Evolutionary conservation across 1,140 invertebrate genomes (phyloP), one percentile per base, ranked within the genome.

Genomic region (Lycorma delicatula): DNA sequence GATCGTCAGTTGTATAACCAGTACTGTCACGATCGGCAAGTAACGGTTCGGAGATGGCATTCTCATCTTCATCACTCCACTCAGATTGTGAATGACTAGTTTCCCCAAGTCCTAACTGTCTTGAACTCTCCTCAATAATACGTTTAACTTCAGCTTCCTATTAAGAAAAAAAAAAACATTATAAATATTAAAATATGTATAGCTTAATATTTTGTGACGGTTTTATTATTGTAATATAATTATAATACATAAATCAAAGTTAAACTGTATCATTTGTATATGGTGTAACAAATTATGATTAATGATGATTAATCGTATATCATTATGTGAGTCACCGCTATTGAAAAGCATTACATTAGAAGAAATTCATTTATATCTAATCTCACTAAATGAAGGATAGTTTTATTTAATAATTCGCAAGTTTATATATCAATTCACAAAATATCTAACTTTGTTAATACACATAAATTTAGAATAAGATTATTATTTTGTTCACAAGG

Each of bases 1-100:
- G 85, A 71, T 90, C 87, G 71, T 90, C 87, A 1, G 85, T 89
- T 12, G 84, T 87, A 70, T 89, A 90, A 1, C 86, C 86, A 2
- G 85, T 87, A 36, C 83, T 86, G 70, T 87, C 84, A 22, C 75
- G 67, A 60, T 79, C 78, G 13, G 41, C 5, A 7, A 44, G 23
- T 22, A 44, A 22, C 5, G 41, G 41, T 13, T 44, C 54, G 4
- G 36, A 82, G 16, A 79, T 81, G 61, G 74, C 75, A 27, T 64
- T 63, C 53, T 74, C 31, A 41, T 41, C 79, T 53, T 84, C 83
- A 60, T 84, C 82, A 60, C 83, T 87, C 87, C 86, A 89, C 68
- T 88, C 87, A 25, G 85, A 89, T 64, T 85, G 84, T 41, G 54
- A 56, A 26, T 67, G n/a, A n/a, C n/a, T n/a, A n/a, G 54, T 57